phyloP scores from a whole-genome alignment of 2,888 invertebrate species.

The Boloria euphrosyne region DNA sequence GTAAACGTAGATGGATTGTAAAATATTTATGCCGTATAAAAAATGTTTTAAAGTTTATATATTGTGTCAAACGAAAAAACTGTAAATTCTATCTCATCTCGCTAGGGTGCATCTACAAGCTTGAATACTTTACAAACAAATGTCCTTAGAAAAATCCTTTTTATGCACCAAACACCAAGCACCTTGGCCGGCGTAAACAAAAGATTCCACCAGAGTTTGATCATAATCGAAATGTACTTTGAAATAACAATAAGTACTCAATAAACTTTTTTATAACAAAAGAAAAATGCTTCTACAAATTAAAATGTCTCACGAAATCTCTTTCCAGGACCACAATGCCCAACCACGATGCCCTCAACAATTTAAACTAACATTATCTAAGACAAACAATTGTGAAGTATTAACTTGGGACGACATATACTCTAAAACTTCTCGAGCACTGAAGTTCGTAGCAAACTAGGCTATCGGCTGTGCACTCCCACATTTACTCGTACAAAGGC shows the following conservation, averaged over 20 bases:
- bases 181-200: no score
- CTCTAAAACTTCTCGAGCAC: conserved; percentile 59
- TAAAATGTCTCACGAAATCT: neutral
- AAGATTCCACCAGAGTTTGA: no score
- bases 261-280: no score
- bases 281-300: no score
- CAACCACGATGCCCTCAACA: conserved; percentile 26
- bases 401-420: conserved; percentile 53
- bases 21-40: neutral
- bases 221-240: no score
- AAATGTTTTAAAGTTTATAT: neutral
- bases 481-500: conserved; percentile 58
- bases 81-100: no score
- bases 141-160: no score
- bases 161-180: no score
- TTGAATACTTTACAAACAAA: no score
- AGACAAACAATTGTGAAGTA: conserved; percentile 40
- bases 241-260: no score
- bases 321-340: neutral
- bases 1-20: conserved; percentile 1
- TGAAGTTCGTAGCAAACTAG: conserved; percentile 62
- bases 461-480: conserved; percentile 68
- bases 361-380: conserved; percentile 38
- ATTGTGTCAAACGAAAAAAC: neutral
- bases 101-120: no score